Conservation (phyloP, 2,797 vertebrate genomes). For the Dryobates pubescens region DNA sequence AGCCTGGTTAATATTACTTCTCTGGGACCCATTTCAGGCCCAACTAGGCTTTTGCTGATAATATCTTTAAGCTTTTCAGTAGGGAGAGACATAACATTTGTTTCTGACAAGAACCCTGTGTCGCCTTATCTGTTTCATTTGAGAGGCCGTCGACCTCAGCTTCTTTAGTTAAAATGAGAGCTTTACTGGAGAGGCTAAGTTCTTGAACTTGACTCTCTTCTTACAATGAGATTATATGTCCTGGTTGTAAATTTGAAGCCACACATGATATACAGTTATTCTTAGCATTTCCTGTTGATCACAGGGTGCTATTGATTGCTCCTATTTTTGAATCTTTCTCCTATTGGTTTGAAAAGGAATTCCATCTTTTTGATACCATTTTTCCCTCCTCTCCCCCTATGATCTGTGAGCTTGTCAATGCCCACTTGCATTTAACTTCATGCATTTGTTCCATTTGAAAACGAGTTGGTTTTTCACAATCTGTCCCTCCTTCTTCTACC, state of each 20-base stretch:
- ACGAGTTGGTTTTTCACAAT: background rate
- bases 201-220: slow-evolving; percentile 78
- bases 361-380: background rate
- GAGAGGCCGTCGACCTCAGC: slow-evolving; percentile 76
- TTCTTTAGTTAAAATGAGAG: slow-evolving; percentile 78
- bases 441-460: background rate
- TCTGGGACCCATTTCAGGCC: slow-evolving; percentile 82
- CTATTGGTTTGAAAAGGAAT: slow-evolving; percentile 23
- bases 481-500: background rate
- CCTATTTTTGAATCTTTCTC: slow-evolving; percentile 35
- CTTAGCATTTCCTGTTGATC: slow-evolving; percentile 77
- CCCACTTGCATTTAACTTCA: background rate
- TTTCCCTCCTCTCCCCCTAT: background rate
- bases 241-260: slow-evolving; percentile 74
- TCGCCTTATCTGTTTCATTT: slow-evolving; percentile 85
- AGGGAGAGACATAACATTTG: slow-evolving; percentile 82
- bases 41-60: slow-evolving; percentile 81
- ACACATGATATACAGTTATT: slow-evolving; percentile 71
- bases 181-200: slow-evolving; percentile 72
- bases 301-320: slow-evolving; percentile 53
- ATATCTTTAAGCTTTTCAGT: slow-evolving; percentile 83
- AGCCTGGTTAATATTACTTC: slow-evolving; percentile 87
- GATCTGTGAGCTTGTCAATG: background rate
- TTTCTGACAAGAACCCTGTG: slow-evolving; percentile 83
- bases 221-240: slow-evolving; percentile 73